Evolutionary conservation across 2,888 invertebrate genomes (phyloP), one percentile per base, ranked within the genome.

Genomic region (Protophormia terraenovae): DNA sequence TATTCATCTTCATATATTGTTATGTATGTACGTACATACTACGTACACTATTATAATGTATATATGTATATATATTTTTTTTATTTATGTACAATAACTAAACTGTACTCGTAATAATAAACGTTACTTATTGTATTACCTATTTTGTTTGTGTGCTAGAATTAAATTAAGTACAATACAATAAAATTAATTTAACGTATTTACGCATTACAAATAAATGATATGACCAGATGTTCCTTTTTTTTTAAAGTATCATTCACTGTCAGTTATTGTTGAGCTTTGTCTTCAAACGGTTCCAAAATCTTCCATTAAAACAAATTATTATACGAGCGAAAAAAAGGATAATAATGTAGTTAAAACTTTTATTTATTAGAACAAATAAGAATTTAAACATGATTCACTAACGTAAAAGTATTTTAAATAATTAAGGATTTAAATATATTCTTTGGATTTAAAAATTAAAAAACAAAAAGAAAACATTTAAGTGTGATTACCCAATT

Each of bases 171-270:
- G 29, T 73, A 27, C 27, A 67, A 64, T n/a, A 73, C 73, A 81
- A 81, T 81, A 53, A 35, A 45, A 62, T 67, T 75, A 41, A 67
- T 60, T 69, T 22, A 75, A 60, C 16, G 19, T 41, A 60, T 69
- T 62, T 81, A 81, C 81, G 81, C 67, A 60, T 81, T 55, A 58
- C 45, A 81, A 38, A 67, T 45, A 62, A 27, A 47, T 22, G 12
- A 16, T 35, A 19, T 5, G 50, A 10, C 16, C 14, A 60, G 3
- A 24, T 24, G 19, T 38, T 32, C 5, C 8, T 45, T 32, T 7
- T 45, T 32, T 7, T 16, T 24, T 53, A 50, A 50, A 16, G 12
- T 22, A 16, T 64, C 1, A n/a, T 12, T 53, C 69, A 3, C 22
- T 50, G 38, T 81, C 41, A 81, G 75, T 53, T 60, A 24, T 27